Percentiles rank a stretch among this genome's conserved stretches.
Conservation (phyloP, 2,797 vertebrate genomes). For the Neopelma chrysocephalum region DNA sequence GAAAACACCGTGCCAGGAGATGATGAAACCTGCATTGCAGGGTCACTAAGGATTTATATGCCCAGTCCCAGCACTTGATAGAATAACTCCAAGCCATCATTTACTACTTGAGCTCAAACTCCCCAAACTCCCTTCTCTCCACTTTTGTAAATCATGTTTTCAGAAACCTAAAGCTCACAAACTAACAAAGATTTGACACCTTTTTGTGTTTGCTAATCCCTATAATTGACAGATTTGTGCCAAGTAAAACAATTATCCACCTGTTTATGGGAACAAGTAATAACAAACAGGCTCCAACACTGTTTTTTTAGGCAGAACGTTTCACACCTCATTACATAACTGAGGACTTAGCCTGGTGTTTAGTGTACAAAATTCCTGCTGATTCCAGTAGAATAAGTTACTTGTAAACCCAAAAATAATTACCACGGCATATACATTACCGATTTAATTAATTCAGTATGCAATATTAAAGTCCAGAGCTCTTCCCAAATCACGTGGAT, state of each 20-base stretch:
- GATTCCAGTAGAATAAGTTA: background rate
- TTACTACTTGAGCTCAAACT: background rate
- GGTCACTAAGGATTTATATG: background rate
- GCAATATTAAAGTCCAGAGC: background rate
- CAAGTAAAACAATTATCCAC: background rate
- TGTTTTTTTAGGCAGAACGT: background rate
- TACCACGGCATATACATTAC: background rate
- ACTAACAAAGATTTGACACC: background rate
- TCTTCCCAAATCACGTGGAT: background rate
- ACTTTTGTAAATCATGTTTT: background rate
- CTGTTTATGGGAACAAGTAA: background rate
- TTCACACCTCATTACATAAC: background rate
- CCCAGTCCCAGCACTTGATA: background rate
- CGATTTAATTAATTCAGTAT: background rate
- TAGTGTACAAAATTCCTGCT: background rate
- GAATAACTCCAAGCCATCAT: background rate
- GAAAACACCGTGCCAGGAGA: background rate
- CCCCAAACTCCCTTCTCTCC: background rate
- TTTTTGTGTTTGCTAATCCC: background rate
- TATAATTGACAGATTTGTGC: background rate
- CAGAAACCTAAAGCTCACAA: background rate
- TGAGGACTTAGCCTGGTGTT: background rate
- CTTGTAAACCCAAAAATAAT: background rate
- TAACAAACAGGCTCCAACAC: background rate
- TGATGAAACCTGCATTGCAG: background rate